Base-by-base conservation (phyloP, 2,113 vertebrate species). In the Girardinichthys multiradiatus region DNA sequence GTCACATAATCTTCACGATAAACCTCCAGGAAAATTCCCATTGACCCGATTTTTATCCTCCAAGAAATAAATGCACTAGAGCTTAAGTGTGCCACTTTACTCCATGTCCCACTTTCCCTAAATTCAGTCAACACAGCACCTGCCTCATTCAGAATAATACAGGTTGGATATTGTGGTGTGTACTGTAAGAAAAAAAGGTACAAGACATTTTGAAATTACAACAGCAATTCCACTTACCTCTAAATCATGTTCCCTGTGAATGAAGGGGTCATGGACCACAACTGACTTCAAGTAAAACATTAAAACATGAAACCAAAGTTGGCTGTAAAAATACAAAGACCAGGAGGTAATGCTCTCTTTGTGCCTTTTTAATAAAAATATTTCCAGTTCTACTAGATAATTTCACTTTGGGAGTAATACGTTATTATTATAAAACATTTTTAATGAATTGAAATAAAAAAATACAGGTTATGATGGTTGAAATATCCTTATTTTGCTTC, bases 61-160 rank as follows among this genome's bases (percentile, higher is more conserved):
- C 48, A n/a, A 54, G 48, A 54, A 54, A n/a, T 54, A 54, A 54
- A 54, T 54, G 48, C 48, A 54, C 48, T n/a, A 54, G 48, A 54
- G 48, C 48, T 54, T 54, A 54, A 54, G 48, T 54, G 8, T 54
- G 48, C 48, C 48, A 54, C 48, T 54, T 54, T 17, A 54, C 48
- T 54, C 17, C 21, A n/a, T n/a, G 48, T 54, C 48, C 48, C 48
- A 54, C 48, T 54, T 54, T 54, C 48, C 48, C 9, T 54, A n/a
- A 54, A 54, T 54, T 24, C 48, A 54, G 21, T 21, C 48, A 9
- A n/a, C 21, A 10, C 48, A n/a, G 24, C 48, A 54, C 24, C 9
- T n/a, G 24, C 24, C 24, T 24, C 48, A 10, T 54, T 54, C 48
- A n/a, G 48, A 10, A 24, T 54, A n/a, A 11, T 24, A 54, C 24